Conservation (phyloP, 2,113 vertebrate genomes). For the Macrotis lagotis region DNA sequence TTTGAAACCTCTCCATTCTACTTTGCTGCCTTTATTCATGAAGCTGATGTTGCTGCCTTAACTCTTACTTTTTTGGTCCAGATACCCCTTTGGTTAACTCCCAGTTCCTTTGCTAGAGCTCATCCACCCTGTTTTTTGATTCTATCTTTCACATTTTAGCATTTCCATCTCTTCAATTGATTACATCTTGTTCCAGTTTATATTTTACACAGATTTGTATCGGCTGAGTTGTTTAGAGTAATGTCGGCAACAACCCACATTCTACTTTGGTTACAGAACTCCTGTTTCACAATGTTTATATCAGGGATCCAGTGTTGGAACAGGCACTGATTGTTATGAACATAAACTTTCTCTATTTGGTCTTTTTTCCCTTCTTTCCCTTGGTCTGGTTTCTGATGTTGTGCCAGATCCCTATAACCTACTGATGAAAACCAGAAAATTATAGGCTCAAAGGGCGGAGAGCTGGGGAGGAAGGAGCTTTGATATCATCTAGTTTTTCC, state of each 20-base stretch:
- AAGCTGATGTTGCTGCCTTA: background rate
- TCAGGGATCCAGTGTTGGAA: conserved; percentile 25
- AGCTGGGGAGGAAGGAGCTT: background rate
- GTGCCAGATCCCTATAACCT: background rate
- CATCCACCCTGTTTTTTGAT: background rate
- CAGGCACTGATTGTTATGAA: conserved; percentile 32
- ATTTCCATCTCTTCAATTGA: conserved; percentile 7
- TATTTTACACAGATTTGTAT: conserved; percentile 55
- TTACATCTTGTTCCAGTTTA: conserved; percentile 45
- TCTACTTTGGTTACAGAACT: conserved; percentile 22
- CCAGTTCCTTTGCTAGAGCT: background rate
- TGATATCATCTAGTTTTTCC: background rate
- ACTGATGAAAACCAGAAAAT: background rate
- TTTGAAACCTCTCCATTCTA: background rate
- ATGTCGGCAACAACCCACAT: conserved; percentile 22
- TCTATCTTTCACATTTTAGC: background rate
- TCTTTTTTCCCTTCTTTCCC: conserved; percentile 44
- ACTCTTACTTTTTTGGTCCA: background rate
- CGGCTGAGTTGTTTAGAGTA: conserved; percentile 59
- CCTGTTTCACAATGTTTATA: conserved; percentile 41
- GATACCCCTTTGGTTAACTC: background rate
- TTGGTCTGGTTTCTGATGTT: conserved; percentile 39
- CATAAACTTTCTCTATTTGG: conserved; percentile 25
- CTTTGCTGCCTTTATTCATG: background rate
- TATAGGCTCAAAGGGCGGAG: background rate